Percentiles rank a stretch among this genome's conserved stretches.
These are phyloP conservation scores for Lampropteryx suffumata DNA, from an alignment of 2,888 invertebrate genomes.

Conservation along the genomic window DNA sequence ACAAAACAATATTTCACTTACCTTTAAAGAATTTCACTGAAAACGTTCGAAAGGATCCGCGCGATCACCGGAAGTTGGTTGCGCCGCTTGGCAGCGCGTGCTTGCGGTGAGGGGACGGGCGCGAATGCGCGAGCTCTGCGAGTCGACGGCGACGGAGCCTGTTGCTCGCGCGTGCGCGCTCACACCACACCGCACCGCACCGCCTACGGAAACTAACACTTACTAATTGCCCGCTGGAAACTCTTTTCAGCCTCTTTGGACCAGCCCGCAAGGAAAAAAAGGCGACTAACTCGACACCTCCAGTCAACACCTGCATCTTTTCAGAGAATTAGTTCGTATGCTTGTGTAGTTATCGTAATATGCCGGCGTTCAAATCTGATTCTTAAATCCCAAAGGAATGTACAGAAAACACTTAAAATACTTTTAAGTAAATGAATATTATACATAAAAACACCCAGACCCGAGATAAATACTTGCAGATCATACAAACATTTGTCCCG, in stretches of 20 bases:
- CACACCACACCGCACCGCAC: background rate
- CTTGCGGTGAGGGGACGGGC: background rate
- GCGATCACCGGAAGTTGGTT: conserved; percentile 4
- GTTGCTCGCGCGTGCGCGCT: conserved; percentile 20
- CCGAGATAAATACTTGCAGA: too few species aligned
- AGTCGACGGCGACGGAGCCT: background rate
- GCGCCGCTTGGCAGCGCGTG: background rate
- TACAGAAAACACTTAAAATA: too few species aligned
- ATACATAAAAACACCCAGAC: too few species aligned
- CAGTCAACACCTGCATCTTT: too few species aligned
- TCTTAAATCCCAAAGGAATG: too few species aligned
- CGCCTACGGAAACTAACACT: background rate
- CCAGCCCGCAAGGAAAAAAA: too few species aligned
- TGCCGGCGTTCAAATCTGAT: too few species aligned
- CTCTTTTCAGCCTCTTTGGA: background rate
- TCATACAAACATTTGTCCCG: too few species aligned
- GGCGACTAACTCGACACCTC: too few species aligned
- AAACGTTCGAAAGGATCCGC: background rate
- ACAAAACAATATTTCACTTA: background rate
- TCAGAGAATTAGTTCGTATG: too few species aligned
- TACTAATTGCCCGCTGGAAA: conserved; percentile 1
- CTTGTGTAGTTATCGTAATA: too few species aligned
- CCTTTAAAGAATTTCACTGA: background rate
- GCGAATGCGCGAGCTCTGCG: conserved; percentile 3
- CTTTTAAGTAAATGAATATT: too few species aligned